Conservation (phyloP, 2,797 vertebrate genomes). For the Platyrinchus mystaceus region DNA sequence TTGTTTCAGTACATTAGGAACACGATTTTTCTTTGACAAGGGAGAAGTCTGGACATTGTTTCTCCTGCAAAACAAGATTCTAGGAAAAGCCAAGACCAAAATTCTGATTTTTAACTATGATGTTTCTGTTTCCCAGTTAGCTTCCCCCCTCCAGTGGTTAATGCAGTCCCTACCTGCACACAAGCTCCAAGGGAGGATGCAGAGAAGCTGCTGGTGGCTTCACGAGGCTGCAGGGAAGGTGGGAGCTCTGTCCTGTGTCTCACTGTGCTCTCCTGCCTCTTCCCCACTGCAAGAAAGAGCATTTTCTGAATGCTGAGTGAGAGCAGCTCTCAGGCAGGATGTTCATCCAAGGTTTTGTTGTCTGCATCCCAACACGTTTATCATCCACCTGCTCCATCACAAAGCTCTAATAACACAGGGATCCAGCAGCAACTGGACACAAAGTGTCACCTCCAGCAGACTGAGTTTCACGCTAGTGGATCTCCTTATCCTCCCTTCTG, state of each 20-base stretch:
- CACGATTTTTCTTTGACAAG: fast-evolving
- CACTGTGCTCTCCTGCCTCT: background rate
- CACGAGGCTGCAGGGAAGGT: background rate
- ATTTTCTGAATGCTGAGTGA: background rate
- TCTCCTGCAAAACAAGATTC: background rate
- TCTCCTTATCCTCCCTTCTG: background rate
- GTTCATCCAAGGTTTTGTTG: background rate
- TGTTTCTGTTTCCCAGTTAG: background rate
- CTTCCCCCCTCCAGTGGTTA: background rate
- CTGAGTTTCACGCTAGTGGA: background rate
- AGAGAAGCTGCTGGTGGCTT: fast-evolving
- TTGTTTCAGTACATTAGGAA: fast-evolving
- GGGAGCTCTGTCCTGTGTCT: background rate
- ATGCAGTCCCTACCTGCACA: background rate
- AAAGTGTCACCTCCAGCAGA: background rate
- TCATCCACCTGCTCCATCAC: background rate
- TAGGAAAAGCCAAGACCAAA: background rate
- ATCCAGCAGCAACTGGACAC: background rate
- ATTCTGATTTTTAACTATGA: background rate
- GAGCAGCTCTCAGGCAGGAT: background rate
- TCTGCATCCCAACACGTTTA: fast-evolving
- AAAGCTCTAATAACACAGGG: background rate
- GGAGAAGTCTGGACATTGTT: background rate
- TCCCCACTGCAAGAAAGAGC: background rate
- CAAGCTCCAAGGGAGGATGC: background rate